These are phyloP conservation scores for Gnathonemus longibarbis DNA, from an alignment of 2,113 vertebrate species.

Conservation along the genomic window DNA sequence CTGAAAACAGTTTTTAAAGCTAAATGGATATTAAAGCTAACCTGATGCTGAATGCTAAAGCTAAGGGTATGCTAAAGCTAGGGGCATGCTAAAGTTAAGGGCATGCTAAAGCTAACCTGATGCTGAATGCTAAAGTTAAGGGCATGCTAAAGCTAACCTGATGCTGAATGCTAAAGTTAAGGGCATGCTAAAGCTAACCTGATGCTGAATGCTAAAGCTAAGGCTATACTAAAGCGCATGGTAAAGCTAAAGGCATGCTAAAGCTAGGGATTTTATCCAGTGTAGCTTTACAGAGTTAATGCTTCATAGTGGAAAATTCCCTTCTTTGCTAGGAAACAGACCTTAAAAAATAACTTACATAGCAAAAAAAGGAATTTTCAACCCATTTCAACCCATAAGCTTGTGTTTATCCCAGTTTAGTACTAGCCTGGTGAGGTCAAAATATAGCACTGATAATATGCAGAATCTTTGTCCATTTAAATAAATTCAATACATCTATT, in stretches of 20 bases:
- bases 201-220: background rate
- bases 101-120: background rate
- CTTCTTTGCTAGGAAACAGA: background rate
- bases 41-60: background rate
- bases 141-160: background rate
- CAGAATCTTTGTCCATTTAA: background rate
- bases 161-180: background rate
- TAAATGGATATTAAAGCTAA: background rate
- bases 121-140: background rate
- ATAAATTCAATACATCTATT: background rate
- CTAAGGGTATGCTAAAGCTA: background rate
- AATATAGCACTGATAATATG: background rate
- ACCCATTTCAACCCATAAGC: background rate
- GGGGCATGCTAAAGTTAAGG: background rate
- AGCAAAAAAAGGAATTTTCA: background rate
- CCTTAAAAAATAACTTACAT: background rate
- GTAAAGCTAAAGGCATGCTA: background rate
- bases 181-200: background rate
- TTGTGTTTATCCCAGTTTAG: background rate
- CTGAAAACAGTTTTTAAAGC: background rate
- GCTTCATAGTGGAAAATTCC: background rate
- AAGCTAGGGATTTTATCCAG: background rate
- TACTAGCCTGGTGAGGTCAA: background rate
- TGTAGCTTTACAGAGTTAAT: background rate
- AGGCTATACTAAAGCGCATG: background rate